These are phyloP conservation scores for Drosophila mimetica DNA, from an alignment of 2,888 invertebrate species.

Conservation along the genomic window DNA sequence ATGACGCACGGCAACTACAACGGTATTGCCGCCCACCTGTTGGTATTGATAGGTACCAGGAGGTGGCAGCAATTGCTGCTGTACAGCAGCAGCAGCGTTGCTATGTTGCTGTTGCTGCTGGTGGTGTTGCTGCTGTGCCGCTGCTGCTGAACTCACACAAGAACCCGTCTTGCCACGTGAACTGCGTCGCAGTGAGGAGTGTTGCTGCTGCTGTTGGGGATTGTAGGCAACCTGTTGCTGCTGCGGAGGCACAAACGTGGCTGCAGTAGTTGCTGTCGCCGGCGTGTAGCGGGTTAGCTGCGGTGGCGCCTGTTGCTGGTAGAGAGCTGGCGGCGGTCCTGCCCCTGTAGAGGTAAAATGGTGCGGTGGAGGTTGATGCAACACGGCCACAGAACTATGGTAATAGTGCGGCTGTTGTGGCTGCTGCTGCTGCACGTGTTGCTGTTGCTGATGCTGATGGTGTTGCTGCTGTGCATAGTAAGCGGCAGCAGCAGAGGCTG, in stretches of 20 bases:
- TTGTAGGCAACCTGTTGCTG: constrained; percentile 56
- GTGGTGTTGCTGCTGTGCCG: constrained; percentile 77
- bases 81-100: constrained; percentile 60
- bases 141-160: constrained; percentile 83
- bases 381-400: constrained; percentile 85
- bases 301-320: constrained; percentile 68
- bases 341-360: constrained; percentile 82
- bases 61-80: constrained; percentile 59
- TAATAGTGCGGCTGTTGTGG: constrained; percentile 76
- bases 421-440: constrained; percentile 52
- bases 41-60: constrained; percentile 68
- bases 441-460: constrained; percentile 61
- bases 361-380: constrained; percentile 84
- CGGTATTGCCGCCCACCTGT: constrained; percentile 71
- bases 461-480: constrained; percentile 73
- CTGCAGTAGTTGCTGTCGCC: constrained; percentile 34
- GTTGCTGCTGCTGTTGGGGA: constrained; percentile 60
- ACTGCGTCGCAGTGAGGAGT: constrained; percentile 83
- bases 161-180: constrained; percentile 85
- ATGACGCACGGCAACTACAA: constrained; percentile 71
- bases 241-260: constrained; percentile 56
- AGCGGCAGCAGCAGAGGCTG: constrained; percentile 57
- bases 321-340: constrained; percentile 61
- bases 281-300: constrained; percentile 62
- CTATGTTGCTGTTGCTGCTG: constrained; percentile 65